Conservation (phyloP, 2,797 vertebrate species). For the Simalia tracyae region DNA sequence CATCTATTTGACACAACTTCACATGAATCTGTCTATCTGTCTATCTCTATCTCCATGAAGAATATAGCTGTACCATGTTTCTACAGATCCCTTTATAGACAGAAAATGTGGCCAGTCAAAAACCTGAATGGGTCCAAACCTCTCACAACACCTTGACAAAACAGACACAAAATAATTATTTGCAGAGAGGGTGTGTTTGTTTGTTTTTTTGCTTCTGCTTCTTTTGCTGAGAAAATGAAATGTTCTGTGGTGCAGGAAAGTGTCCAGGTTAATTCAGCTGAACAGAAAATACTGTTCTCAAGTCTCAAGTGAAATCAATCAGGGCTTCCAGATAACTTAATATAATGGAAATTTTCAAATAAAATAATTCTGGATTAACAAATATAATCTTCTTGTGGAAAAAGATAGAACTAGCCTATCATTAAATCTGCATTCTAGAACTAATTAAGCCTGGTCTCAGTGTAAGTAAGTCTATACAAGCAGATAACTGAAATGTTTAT, state of each 20-base stretch:
- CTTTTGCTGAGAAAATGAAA: not conserved
- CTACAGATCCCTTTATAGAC: not conserved
- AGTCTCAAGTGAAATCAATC: not conserved
- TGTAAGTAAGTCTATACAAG: not conserved
- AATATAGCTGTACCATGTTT: not conserved
- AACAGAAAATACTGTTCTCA: not conserved
- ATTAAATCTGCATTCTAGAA: not conserved
- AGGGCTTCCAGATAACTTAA: not conserved
- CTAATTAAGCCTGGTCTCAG: not conserved
- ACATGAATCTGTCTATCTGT: not conserved
- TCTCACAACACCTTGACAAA: not conserved
- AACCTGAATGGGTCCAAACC: not conserved
- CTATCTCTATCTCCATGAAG: not conserved
- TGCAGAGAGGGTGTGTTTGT: not conserved
- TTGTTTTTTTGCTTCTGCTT: slow-evolving; percentile 18
- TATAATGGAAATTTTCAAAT: not conserved
- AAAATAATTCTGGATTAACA: not conserved
- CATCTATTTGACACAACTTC: not conserved
- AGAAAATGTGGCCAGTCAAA: not conserved
- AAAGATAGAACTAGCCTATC: not conserved
- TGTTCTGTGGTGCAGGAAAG: slow-evolving; percentile 6
- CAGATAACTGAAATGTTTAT: not conserved
- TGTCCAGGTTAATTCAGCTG: slow-evolving; percentile 15
- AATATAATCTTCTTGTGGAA: not conserved
- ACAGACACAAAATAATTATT: not conserved